Evolutionary conservation across 1,140 invertebrate species (phyloP), one percentile per base, ranked within the genome.

Genomic region (Drosophila murphyi): DNA sequence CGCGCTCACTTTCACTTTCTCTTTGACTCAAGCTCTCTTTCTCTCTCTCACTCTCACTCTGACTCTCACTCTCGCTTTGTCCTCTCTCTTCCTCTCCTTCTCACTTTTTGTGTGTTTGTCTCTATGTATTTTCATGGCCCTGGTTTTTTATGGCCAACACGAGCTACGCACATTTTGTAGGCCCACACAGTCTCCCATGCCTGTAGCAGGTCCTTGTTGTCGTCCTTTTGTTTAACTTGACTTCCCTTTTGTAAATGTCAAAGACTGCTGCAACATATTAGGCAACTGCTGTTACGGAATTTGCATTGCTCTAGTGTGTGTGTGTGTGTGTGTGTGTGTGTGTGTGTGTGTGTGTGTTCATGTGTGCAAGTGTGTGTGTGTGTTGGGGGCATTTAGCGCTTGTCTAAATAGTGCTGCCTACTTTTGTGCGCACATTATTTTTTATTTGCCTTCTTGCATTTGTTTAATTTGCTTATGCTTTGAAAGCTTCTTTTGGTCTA

Each of bases 131-230:
- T 41, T 31, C 45, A 45, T 61, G 51, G 65, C 32, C 65, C 69
- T 54, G 65, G 52, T 89, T 88, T 88, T 89, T 88, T 89, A 88
- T 88, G 80, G 77, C 56, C 75, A 64, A 81, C 80, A 89, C 85
- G 85, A 85, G 86, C 85, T 39, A 8, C 12, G 47, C 73, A 65
- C 69, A 75, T 69, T 70, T 77, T 47, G 41, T 65, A 80, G 59
- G 70, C 76, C 67, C 61, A 65, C 52, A 39, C 34, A 45, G 8
- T n/a, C 55, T 32, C 51, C 32, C 70, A 56, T 41, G 47, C 63
- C 65, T 77, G 61, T 72, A 67, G 71, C 57, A 63, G 68, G 34
- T 56, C 7, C 64, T 41, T 45, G 37, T 31, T 37, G 39, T 45
- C 41, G 39, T 55, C 41, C 12, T 45, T 55, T 48, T 56, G 31